phyloP scores from a whole-genome alignment of 2,888 invertebrate species.

The Crematogaster levior region DNA sequence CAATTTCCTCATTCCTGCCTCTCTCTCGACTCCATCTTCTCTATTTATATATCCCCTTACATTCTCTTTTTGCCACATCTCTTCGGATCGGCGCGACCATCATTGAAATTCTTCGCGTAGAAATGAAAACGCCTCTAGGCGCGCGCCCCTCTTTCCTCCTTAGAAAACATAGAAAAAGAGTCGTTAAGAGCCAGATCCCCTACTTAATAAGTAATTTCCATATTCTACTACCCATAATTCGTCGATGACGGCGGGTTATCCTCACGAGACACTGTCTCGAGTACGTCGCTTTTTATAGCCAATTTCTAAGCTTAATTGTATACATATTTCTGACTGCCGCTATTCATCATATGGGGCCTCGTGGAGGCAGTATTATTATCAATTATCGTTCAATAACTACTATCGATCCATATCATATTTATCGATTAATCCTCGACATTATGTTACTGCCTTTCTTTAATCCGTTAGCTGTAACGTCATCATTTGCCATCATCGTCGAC shows the following conservation, averaged over 20 bases:
- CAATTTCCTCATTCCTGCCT: slow-evolving; percentile 25
- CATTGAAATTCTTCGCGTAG: slow-evolving; percentile 61
- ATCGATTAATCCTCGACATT: slow-evolving; percentile 65
- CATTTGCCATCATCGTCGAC: slow-evolving; percentile 31
- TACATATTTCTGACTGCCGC: slow-evolving; percentile 75
- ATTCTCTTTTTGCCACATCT: slow-evolving; percentile 54
- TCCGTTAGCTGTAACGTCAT: slow-evolving; percentile 46
- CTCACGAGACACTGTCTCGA: slow-evolving; percentile 16
- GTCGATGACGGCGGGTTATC: slow-evolving; percentile 76
- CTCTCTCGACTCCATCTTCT: slow-evolving; percentile 1
- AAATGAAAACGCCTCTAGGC: slow-evolving; percentile 56
- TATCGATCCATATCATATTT: slow-evolving; percentile 76
- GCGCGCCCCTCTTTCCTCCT: slow-evolving; percentile 57
- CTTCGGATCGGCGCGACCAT: slow-evolving; percentile 74
- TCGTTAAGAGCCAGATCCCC: slow-evolving; percentile 72
- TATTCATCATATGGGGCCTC: slow-evolving; percentile 84
- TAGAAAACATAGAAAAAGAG: slow-evolving; percentile 68
- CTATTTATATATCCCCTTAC: slow-evolving; percentile 31
- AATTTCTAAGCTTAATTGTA: background rate
- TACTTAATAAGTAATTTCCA: slow-evolving; percentile 75
- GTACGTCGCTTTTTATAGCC: background rate
- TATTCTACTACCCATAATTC: slow-evolving; percentile 83
- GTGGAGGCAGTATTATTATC: slow-evolving; percentile 84
- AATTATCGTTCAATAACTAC: slow-evolving; percentile 79
- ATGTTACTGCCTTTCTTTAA: slow-evolving; percentile 51